phyloP scores from a whole-genome alignment of 2,113 vertebrate genomes.

The Strigops habroptila region DNA sequence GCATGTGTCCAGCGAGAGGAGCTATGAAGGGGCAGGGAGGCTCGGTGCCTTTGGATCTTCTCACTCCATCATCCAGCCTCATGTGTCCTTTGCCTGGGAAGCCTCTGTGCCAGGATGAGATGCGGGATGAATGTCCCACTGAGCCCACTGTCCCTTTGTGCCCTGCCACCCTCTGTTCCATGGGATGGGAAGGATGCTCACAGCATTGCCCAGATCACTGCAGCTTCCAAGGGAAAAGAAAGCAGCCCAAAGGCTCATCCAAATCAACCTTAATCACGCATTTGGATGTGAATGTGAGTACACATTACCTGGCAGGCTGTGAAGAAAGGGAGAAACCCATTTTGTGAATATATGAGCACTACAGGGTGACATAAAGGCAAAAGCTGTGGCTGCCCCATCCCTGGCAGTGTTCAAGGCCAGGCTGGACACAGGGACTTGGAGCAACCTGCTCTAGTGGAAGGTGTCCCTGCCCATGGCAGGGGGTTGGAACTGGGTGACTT shows the following conservation, averaged over 20 bases:
- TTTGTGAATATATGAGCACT: not conserved
- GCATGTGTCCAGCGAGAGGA: fast-evolving
- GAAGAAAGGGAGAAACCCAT: not conserved
- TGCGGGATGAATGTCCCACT: fast-evolving
- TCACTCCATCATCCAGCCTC: not conserved
- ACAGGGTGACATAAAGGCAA: not conserved
- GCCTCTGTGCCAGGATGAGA: not conserved
- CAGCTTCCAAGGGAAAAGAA: not conserved
- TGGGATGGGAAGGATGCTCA: not conserved
- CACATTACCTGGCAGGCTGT: not conserved
- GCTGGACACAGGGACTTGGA: not conserved
- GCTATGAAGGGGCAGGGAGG: not conserved
- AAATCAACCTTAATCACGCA: not conserved
- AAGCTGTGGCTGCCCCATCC: not conserved
- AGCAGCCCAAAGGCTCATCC: not conserved
- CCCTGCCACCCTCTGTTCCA: not conserved
- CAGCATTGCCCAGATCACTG: fast-evolving
- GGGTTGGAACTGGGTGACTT: not conserved
- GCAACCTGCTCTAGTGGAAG: not conserved
- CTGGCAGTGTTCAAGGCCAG: not conserved
- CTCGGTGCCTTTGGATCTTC: not conserved
- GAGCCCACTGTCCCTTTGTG: fast-evolving
- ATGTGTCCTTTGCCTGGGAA: not conserved
- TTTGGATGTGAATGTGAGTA: not conserved
- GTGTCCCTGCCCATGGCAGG: not conserved